These are phyloP conservation scores for Archaeoteleia sp. DNA, from an alignment of 2,888 invertebrate species.

Conservation along the genomic window DNA sequence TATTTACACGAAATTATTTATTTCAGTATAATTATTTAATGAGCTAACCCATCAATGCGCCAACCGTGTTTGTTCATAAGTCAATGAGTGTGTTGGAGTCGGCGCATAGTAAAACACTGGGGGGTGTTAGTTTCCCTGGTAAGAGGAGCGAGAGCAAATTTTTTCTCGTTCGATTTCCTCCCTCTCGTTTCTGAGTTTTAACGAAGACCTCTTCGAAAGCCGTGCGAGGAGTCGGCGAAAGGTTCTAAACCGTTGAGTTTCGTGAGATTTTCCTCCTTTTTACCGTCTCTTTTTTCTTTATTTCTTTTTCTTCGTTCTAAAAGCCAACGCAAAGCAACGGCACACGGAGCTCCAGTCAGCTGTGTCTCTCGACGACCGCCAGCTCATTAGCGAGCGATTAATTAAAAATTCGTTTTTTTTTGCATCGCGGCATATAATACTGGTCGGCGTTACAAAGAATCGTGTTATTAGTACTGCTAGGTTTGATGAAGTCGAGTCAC, in stretches of 20 bases:
- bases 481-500: no score
- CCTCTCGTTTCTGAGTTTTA: constrained; percentile 36
- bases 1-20: no score
- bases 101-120: no score
- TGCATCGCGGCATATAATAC: constrained; percentile 34
- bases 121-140: background rate
- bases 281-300: constrained; percentile 15
- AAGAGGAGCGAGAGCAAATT: constrained; percentile 11
- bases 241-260: constrained; percentile 26
- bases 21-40: constrained; percentile 59
- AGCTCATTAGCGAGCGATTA: constrained; percentile 72
- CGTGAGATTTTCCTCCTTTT: constrained; percentile 40
- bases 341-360: constrained; percentile 31
- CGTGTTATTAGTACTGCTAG: constrained; percentile 36
- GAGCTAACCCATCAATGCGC: constrained; percentile 56
- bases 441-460: constrained; percentile 41
- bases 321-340: constrained; percentile 9
- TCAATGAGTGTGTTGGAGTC: constrained; percentile 15
- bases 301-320: constrained; percentile 28
- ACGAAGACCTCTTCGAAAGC: constrained; percentile 42
- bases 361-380: constrained; percentile 54
- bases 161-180: constrained; percentile 27
- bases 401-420: constrained; percentile 69
- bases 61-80: constrained; percentile 49
- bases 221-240: constrained; percentile 27